These are phyloP conservation scores for Andrena bucephala DNA, from an alignment of 2,888 invertebrate genomes.

Conservation along the genomic window DNA sequence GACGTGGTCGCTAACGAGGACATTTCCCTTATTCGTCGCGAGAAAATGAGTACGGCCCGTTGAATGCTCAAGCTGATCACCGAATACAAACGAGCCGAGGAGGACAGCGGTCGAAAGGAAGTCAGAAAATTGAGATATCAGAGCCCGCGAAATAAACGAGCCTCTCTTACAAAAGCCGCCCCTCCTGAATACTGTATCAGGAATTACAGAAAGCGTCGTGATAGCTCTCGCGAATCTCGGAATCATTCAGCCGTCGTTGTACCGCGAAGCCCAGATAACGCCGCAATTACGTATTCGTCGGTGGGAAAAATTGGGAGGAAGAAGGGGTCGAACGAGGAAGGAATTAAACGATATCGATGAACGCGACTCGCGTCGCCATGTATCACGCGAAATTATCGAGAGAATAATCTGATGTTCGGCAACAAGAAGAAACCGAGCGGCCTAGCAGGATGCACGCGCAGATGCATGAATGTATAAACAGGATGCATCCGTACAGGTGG, in stretches of 20 bases:
- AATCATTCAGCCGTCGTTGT: neutral
- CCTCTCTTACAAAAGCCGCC: too few species aligned
- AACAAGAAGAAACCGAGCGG: slow-evolving; percentile 25
- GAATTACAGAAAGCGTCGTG: too few species aligned
- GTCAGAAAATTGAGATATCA: slow-evolving; percentile 2
- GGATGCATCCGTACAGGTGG: slow-evolving; percentile 49
- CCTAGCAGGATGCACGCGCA: slow-evolving; percentile 12
- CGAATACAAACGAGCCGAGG: neutral
- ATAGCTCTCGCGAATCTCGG: neutral
- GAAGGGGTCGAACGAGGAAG: slow-evolving; percentile 24
- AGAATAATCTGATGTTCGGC: slow-evolving; percentile 25
- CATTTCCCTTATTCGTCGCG: neutral
- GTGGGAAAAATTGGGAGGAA: neutral
- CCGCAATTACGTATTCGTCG: neutral
- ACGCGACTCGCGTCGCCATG: slow-evolving; percentile 33
- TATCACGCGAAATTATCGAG: slow-evolving; percentile 47
- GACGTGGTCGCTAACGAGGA: neutral
- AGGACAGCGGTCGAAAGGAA: neutral
- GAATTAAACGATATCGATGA: slow-evolving; percentile 46
- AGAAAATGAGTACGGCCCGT: slow-evolving; percentile 4
- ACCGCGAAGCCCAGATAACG: neutral
- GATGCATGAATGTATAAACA: slow-evolving; percentile 5
- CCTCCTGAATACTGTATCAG: too few species aligned
- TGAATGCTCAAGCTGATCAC: neutral
- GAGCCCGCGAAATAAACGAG: too few species aligned